Evolutionary conservation across 2,113 vertebrate genomes (phyloP).

Genomic region (Piaya cayana): DNA sequence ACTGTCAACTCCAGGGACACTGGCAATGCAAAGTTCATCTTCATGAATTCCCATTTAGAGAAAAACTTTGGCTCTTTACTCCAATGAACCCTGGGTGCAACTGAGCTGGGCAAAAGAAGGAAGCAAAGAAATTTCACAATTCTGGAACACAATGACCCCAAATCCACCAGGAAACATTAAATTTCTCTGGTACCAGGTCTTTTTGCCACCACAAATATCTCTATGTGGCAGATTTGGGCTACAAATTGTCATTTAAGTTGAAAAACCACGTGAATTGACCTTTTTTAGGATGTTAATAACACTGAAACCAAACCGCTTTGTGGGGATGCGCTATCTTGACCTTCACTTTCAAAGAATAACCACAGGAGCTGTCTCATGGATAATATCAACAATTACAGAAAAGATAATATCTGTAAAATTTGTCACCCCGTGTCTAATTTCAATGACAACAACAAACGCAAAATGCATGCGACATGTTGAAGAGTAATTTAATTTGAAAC

Average conservation of each 20-base stretch:
- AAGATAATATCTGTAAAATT: neutral
- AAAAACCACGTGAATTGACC: neutral
- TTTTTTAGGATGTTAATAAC: neutral
- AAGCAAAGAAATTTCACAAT: neutral
- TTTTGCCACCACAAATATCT: neutral
- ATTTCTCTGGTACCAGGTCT: neutral
- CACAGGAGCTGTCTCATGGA: neutral
- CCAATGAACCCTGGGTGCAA: neutral
- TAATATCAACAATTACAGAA: neutral
- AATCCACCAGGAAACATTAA: neutral
- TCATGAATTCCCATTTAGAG: neutral
- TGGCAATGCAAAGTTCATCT: neutral
- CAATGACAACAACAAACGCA: neutral
- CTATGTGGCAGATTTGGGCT: neutral
- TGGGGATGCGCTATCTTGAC: neutral
- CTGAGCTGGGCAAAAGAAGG: neutral
- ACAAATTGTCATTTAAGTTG: neutral
- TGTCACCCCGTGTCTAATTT: neutral
- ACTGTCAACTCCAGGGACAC: neutral
- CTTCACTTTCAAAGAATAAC: constrained; percentile 15
- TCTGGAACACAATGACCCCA: neutral
- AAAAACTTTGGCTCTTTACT: neutral
- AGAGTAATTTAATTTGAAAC: constrained; percentile 7
- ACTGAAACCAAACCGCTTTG: neutral
- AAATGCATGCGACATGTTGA: neutral